phyloP scores from a whole-genome alignment of 2,113 vertebrate genomes.

The Catharus bicknelli region DNA sequence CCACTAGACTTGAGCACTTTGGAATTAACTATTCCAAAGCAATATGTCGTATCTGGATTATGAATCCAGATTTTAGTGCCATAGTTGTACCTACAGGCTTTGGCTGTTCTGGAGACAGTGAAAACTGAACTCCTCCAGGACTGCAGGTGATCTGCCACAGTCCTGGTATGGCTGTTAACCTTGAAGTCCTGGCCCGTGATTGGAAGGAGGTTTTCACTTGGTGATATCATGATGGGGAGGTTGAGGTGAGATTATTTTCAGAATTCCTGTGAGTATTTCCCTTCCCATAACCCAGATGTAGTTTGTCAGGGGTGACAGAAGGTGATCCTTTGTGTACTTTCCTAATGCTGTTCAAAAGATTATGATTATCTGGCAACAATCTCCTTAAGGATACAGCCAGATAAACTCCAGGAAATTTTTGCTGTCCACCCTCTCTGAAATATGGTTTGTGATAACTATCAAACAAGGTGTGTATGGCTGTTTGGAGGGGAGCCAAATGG shows the following conservation, averaged over 20 bases:
- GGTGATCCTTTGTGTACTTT: not conserved
- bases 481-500: not conserved
- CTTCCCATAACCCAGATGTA: not conserved
- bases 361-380: not conserved
- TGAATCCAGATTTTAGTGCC: not conserved
- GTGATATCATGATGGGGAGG: not conserved
- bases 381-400: not conserved
- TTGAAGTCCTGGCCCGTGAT: not conserved
- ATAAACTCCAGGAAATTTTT: slow-evolving; percentile 29
- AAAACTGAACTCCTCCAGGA: not conserved
- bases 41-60: not conserved
- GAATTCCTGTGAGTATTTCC: not conserved
- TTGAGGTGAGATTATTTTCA: slow-evolving; percentile 23
- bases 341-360: not conserved
- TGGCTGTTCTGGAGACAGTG: not conserved
- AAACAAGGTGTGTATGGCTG: not conserved
- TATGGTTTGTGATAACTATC: not conserved
- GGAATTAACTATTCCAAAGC: not conserved
- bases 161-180: not conserved
- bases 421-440: slow-evolving; percentile 2
- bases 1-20: accelerated
- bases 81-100: not conserved
- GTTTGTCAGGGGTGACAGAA: not conserved
- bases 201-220: not conserved
- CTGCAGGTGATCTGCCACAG: accelerated